phyloP scores from a whole-genome alignment of 2,113 vertebrate genomes.

The Trichechus manatus region DNA sequence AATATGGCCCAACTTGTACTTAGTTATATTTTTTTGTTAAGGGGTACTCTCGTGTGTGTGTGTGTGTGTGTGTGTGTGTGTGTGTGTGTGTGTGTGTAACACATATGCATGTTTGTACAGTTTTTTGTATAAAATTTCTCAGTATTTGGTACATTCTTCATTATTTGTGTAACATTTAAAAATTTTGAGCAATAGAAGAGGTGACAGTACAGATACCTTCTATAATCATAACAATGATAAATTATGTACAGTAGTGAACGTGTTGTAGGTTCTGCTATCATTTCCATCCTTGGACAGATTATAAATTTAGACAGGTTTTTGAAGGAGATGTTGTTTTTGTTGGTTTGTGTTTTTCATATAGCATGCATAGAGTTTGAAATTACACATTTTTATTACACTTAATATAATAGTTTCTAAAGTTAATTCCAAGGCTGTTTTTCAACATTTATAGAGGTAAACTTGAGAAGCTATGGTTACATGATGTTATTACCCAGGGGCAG shows the following conservation, averaged over 20 bases:
- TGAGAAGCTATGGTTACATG: not conserved
- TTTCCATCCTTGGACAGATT: constrained; percentile 18
- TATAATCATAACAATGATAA: not conserved
- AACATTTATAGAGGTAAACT: constrained; percentile 8
- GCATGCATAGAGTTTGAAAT: constrained; percentile 16
- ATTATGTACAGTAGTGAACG: not conserved
- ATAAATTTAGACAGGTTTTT: not conserved
- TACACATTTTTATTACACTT: not conserved
- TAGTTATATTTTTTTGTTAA: not conserved
- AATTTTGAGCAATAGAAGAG: constrained; percentile 12
- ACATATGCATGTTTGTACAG: too few species aligned
- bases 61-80: not conserved
- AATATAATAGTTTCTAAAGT: constrained; percentile 34
- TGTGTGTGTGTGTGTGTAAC: not conserved
- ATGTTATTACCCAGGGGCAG: too few species aligned
- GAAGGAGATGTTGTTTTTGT: not conserved
- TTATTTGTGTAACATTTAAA: constrained; percentile 40
- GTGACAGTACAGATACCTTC: not conserved
- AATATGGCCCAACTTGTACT: not conserved
- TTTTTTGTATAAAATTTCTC: not conserved
- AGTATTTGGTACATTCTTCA: not conserved
- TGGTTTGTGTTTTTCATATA: not conserved
- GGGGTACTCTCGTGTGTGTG: not conserved
- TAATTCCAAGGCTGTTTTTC: constrained; percentile 25
- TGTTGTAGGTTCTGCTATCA: not conserved